Percentiles rank a stretch among this genome's conserved stretches.
Conservation (phyloP, 2,888 invertebrate genomes). For the Dimorphilus gyrociliatus region DNA sequence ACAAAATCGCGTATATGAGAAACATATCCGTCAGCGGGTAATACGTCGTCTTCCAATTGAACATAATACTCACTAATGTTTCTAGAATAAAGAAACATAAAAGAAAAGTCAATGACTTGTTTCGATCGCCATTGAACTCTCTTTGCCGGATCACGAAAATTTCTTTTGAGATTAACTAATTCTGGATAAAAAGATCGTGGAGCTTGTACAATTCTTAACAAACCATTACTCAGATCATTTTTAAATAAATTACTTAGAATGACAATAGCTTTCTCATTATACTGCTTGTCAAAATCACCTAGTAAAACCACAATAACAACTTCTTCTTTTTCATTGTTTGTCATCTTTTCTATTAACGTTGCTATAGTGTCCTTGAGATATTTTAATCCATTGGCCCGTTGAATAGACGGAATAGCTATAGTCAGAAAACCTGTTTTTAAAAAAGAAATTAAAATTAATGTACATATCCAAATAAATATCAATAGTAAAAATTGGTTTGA, state of each 20-base stretch:
- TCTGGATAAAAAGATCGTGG: constrained; percentile 17
- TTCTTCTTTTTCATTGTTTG: constrained; percentile 17
- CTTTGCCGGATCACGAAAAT: constrained; percentile 26
- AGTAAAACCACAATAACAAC: constrained; percentile 32
- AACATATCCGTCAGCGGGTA: constrained; percentile 20
- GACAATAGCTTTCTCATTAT: constrained; percentile 12
- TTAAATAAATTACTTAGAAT: not conserved
- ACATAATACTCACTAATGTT: constrained; percentile 27
- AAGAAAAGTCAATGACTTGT: constrained; percentile 30
- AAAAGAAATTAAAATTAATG: no score
- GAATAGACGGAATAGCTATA: constrained; percentile 37
- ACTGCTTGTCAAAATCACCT: constrained; percentile 25
- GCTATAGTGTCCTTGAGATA: constrained; percentile 33
- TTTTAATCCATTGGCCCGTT: constrained; percentile 21
- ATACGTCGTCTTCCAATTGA: constrained; percentile 31
- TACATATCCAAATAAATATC: no score
- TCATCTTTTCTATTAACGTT: constrained; percentile 29
- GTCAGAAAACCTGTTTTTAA: constrained; percentile 34
- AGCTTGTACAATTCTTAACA: constrained; percentile 17
- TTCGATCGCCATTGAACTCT: constrained; percentile 32
- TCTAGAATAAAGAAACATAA: constrained; percentile 23
- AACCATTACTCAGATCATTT: not conserved
- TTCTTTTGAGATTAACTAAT: constrained; percentile 17
- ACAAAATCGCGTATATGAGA: constrained; percentile 23
- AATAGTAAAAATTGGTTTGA: no score